phyloP scores from a whole-genome alignment of 2,113 vertebrate species.

The Chrysemys picta region DNA sequence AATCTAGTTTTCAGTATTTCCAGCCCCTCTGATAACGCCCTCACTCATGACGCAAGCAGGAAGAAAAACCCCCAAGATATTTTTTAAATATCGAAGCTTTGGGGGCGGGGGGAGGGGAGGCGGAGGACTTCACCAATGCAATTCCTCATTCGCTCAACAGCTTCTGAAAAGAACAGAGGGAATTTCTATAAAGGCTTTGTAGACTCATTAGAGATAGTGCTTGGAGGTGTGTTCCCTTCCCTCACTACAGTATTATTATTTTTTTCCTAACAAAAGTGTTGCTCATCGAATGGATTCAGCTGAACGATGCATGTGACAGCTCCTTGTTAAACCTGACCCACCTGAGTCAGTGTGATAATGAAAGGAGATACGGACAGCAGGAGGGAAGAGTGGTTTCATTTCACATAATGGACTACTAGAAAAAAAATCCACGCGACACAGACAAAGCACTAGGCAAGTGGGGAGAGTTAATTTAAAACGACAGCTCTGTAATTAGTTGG shows the following conservation, averaged over 20 bases:
- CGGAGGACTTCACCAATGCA: background rate
- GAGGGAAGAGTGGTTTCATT: background rate
- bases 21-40: background rate
- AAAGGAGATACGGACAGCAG: constrained; percentile 23
- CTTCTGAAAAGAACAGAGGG: constrained; percentile 50
- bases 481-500: constrained; percentile 68
- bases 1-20: background rate
- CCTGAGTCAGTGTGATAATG: background rate
- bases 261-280: fast-evolving
- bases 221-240: background rate
- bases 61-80: fast-evolving
- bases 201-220: background rate
- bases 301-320: background rate
- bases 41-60: fast-evolving
- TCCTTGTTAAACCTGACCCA: background rate
- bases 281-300: background rate
- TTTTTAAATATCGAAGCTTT: constrained; percentile 18
- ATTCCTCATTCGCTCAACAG: background rate
- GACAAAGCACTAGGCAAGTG: constrained; percentile 3
- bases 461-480: constrained; percentile 54
- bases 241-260: background rate
- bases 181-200: constrained; percentile 29
- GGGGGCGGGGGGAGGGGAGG: background rate
- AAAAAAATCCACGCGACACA: background rate
- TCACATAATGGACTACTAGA: background rate